Percentiles rank a stretch among this genome's conserved stretches.
These are phyloP conservation scores for Gymnocheta viridis DNA, from an alignment of 2,888 invertebrate species.

Conservation along the genomic window DNA sequence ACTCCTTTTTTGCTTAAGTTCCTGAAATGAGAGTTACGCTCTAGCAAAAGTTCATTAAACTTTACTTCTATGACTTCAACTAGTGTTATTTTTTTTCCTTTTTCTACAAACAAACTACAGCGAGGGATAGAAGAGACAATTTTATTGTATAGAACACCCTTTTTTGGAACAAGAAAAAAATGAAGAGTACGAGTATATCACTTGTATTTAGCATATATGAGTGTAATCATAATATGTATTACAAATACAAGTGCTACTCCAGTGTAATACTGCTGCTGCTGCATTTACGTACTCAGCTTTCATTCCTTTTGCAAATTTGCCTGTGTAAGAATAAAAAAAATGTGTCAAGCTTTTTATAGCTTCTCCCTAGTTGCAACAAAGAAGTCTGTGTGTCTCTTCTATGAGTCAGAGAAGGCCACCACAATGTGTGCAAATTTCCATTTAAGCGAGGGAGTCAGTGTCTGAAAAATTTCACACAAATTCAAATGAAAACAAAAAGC, in stretches of 20 bases:
- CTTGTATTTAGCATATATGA: constrained; percentile 37
- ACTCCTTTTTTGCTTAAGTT: not conserved
- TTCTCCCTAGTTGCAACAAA: constrained; percentile 30
- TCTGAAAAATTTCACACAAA: constrained; percentile 31
- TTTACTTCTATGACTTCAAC: constrained; percentile 50
- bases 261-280: constrained; percentile 13
- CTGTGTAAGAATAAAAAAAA: constrained; percentile 16
- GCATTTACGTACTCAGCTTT: not conserved
- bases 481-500: constrained; percentile 34
- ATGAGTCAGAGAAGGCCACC: not conserved
- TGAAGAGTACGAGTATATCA: not conserved
- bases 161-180: constrained; percentile 12
- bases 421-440: not conserved
- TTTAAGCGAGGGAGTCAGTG: constrained; percentile 17
- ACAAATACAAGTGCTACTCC: constrained; percentile 35
- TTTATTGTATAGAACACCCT: constrained; percentile 29
- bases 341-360: constrained; percentile 60
- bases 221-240: constrained; percentile 50
- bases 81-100: constrained; percentile 18
- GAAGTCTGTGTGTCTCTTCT: not conserved
- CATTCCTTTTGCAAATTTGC: constrained; percentile 24
- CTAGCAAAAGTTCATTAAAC: constrained; percentile 56
- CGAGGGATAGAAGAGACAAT: constrained; percentile 16
- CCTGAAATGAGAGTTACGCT: not conserved
- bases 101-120: constrained; percentile 18